Percentiles rank a stretch among this genome's conserved stretches.
Evolutionary conservation across 23 tunicate genomes (phyloP).

Genomic region (Halocynthia roretzi): DNA sequence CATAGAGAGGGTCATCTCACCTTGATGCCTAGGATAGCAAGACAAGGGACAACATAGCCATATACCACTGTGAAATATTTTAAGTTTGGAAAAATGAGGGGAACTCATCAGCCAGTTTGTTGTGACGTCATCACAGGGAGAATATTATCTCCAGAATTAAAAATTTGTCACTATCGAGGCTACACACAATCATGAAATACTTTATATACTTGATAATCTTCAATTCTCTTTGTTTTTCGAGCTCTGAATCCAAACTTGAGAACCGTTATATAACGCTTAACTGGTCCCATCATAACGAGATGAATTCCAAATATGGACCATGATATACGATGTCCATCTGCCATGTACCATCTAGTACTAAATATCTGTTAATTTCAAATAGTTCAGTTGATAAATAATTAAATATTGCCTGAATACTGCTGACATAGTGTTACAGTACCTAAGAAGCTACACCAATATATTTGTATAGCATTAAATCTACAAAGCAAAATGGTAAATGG

Average conservation of each 20-base stretch:
- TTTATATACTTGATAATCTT: slow-evolving; percentile 73
- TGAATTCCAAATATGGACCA: slow-evolving; percentile 34
- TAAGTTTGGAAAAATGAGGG: too few relatives aligned
- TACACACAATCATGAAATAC: too few relatives aligned
- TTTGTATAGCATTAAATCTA: too few relatives aligned
- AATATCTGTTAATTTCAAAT: slow-evolving; percentile 35
- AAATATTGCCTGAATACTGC: background rate
- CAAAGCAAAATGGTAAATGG: background rate
- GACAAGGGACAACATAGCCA: too few relatives aligned
- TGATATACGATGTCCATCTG: slow-evolving; percentile 64
- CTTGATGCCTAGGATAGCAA: too few relatives aligned
- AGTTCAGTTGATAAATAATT: background rate
- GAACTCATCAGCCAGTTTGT: too few relatives aligned
- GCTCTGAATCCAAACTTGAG: slow-evolving; percentile 56
- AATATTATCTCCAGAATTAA: too few relatives aligned
- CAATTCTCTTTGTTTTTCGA: slow-evolving; percentile 64
- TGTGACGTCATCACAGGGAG: too few relatives aligned
- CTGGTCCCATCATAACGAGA: slow-evolving; percentile 76
- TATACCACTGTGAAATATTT: too few relatives aligned
- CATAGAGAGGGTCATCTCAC: too few relatives aligned
- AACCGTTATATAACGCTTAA: slow-evolving; percentile 63
- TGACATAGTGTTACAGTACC: background rate
- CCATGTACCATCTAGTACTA: slow-evolving; percentile 75
- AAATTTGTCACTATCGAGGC: too few relatives aligned
- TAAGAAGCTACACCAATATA: too few relatives aligned